These are phyloP conservation scores for Babyrousa celebensis DNA, from an alignment of 2,797 vertebrate species.

Conservation along the genomic window DNA sequence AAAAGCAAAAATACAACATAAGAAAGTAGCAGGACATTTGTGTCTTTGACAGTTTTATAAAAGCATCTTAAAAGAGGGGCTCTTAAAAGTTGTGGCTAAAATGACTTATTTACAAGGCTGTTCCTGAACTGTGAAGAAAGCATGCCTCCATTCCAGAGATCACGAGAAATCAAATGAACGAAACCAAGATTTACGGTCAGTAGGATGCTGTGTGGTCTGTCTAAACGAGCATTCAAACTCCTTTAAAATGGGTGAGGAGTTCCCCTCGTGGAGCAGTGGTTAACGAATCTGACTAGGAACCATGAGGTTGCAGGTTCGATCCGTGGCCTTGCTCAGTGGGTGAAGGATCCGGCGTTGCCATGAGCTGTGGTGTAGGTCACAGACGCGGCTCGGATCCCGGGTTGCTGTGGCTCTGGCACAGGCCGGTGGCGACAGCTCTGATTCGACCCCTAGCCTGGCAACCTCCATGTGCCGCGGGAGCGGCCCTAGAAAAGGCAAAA, in stretches of 20 bases:
- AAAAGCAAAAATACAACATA: neutral
- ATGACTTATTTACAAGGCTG: neutral
- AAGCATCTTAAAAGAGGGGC: constrained; percentile 37
- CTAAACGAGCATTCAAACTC: neutral
- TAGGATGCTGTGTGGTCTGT: neutral
- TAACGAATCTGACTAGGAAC: no score
- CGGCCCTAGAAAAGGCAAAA: no score
- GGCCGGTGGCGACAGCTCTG: no score
- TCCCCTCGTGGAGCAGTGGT: no score
- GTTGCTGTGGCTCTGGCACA: no score
- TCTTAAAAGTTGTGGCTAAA: neutral
- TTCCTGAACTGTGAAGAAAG: neutral
- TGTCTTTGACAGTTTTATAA: neutral
- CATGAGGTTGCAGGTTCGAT: no score
- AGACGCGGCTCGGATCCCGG: no score
- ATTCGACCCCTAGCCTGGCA: no score
- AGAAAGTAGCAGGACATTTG: neutral
- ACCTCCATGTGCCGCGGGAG: no score
- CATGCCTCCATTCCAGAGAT: neutral
- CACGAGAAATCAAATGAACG: constrained; percentile 21
- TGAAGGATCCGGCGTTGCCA: no score
- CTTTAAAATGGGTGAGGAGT: neutral
- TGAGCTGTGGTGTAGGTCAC: no score
- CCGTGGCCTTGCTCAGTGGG: no score
- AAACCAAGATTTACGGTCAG: neutral